Base-by-base conservation (phyloP, 2,797 vertebrate species). In the Nannoperca australis region DNA sequence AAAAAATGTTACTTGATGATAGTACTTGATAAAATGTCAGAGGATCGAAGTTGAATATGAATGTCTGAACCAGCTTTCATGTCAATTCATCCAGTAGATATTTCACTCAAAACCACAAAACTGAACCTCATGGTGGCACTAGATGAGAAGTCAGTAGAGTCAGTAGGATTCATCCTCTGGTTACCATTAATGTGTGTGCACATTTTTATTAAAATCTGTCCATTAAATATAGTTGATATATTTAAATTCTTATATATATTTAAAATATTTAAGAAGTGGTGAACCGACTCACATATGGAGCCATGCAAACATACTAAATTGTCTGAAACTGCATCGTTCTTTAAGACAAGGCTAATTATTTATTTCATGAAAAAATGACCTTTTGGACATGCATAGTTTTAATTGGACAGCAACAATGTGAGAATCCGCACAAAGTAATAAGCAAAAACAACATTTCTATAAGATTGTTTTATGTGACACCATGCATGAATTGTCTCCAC, bases 11-110 rank as follows among this genome's bases (percentile, higher is more conserved):
- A 34, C 27, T 36, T 24, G n/a, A 47, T 27, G 30, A 49, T 38
- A 0, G 14, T 0, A 5, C 22, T 24, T 12, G 0, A 20, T 67
- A 1, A 22, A 65, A 69, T 5, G 49, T 68, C 54, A 8, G 10
- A 20, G 36, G 30, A 55, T 14, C 17, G 30, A 30, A 8, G 24
- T 66, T 17, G 45, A 17, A 47, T 6, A 47, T 20, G 45, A 20
- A 47, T 47, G 17, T 7, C 5, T 34, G 7, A 34, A 34, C 34
- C 7, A 34, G 2, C 7, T 32, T 34, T 34, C 3, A 34, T 34
- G 34, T 6, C 34, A 34, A 34, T 34, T 6, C 34, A 34, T 34
- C 34, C 34, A 7, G 7, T 34, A 34, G 34, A 34, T 34, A 34
- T 34, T 34, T 34, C 34, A 34, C 32, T 34, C 32, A 34, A 34